These are phyloP conservation scores for Epinotia demarniana DNA, from an alignment of 2,888 invertebrate genomes.

Conservation along the genomic window DNA sequence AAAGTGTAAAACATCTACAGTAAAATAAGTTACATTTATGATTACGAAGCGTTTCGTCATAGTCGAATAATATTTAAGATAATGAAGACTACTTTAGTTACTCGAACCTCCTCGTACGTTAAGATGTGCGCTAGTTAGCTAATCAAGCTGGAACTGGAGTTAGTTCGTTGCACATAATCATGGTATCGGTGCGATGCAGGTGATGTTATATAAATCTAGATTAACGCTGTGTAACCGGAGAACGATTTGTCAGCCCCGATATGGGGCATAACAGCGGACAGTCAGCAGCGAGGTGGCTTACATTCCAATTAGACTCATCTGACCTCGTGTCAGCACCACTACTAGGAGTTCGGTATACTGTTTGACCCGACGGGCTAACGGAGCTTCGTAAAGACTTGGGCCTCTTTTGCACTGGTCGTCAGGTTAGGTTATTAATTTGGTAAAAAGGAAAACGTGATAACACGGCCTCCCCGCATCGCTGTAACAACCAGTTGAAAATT, in stretches of 20 bases:
- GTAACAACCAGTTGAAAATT: too few species aligned
- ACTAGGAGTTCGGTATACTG: not conserved
- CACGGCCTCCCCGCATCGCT: too few species aligned
- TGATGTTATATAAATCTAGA: conserved; percentile 32
- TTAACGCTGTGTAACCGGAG: conserved; percentile 24
- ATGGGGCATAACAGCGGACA: conserved; percentile 14
- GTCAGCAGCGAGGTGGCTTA: conserved; percentile 18
- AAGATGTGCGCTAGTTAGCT: conserved; percentile 4
- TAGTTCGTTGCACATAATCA: not conserved
- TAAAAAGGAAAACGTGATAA: too few species aligned
- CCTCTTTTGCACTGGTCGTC: too few species aligned
- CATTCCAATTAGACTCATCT: not conserved
- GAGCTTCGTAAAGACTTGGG: too few species aligned
- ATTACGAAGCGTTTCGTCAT: not conserved
- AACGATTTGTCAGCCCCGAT: conserved; percentile 38
- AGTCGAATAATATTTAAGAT: too few species aligned
- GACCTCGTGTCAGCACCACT: not conserved
- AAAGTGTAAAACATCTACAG: too few species aligned
- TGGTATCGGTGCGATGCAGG: conserved; percentile 13
- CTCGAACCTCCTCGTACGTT: not conserved
- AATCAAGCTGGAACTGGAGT: not conserved
- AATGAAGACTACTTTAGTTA: not conserved
- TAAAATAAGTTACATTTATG: not conserved
- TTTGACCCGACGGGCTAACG: not conserved
- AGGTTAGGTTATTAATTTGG: too few species aligned